Evolutionary conservation across 2,888 invertebrate species (phyloP), one percentile per base, ranked within the genome.

Genomic region (Pycnomerus fuliginosus): DNA sequence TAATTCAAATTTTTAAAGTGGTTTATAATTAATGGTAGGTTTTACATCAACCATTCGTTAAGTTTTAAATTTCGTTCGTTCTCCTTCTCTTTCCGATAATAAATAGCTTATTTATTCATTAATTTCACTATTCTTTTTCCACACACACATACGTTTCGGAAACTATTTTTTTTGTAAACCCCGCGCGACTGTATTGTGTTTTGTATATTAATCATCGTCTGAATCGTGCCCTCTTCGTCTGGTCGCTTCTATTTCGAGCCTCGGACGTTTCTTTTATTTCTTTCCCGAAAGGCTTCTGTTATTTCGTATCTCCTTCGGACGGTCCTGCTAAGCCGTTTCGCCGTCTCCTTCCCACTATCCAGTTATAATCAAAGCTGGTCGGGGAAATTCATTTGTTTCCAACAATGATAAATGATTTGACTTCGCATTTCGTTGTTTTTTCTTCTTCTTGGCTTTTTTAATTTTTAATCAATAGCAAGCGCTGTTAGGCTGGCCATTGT

Each of bases 361-460:
- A 61, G 61, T 61, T 63, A 64, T 60, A 67, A 69, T 68, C 68
- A 57, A 55, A 60, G 64, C 58, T 52, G 57, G 60, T 62, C 61
- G 60, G 61, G 64, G 62, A 37, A 68, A 68, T 68, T 67, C 68
- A 68, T 69, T 69, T 69, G 68, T 68, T 69, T 67, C 65, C 67
- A 67, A 65, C 68, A 67, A 67, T 69, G 69, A 69, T 67, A 68
- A 68, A 69, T 68, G 68, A 64, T 58, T 61, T 57, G 56, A 61
- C 51, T 57, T 60, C 63, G 64, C 64, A 31, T 60, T 20, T 20
- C 8, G 20, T 8, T 20, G 20, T 8, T 20, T 59, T 56, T 56
- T 51, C 53, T 56, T 44, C 52, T 46, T 37, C 31, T 44, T 15
- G 41, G 32, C 45, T 56, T 52, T 51, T 55, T 52, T 50, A 45